These are phyloP conservation scores for Apis mellifera DNA, from an alignment of 1,140 invertebrate genomes.

Conservation along the genomic window DNA sequence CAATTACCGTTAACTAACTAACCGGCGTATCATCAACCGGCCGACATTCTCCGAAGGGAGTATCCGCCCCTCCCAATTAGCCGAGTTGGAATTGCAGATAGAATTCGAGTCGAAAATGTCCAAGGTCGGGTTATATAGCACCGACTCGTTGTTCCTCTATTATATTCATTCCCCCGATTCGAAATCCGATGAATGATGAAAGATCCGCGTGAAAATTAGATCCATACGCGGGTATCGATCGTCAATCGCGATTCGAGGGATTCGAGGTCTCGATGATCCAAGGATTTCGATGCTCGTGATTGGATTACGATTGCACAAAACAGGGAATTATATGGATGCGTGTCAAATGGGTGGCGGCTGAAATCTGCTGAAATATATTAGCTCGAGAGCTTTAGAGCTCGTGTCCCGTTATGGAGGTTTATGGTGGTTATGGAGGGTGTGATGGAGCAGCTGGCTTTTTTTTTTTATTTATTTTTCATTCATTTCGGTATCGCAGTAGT, in stretches of 20 bases:
- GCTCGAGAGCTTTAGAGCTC: too few species aligned
- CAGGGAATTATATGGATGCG: background rate
- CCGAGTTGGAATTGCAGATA: constrained; percentile 69
- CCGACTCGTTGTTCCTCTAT: too few species aligned
- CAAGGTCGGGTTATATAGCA: background rate
- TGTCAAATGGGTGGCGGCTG: too few species aligned
- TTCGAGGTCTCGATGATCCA: background rate
- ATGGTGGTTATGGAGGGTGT: too few species aligned
- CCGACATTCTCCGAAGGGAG: constrained; percentile 48
- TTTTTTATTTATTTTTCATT: too few species aligned
- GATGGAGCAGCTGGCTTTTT: too few species aligned
- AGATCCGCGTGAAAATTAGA: background rate
- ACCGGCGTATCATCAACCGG: constrained; percentile 47
- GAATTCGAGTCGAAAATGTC: constrained; percentile 35
- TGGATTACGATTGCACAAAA: background rate
- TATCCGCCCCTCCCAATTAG: constrained; percentile 69
- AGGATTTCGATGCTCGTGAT: background rate
- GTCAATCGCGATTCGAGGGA: too few species aligned
- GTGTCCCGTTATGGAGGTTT: too few species aligned
- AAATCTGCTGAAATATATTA: too few species aligned
- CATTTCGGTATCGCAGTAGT: too few species aligned
- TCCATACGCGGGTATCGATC: background rate
- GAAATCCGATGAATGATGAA: background rate
- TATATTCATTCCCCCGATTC: background rate
- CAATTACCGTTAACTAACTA: constrained; percentile 61